Conservation (phyloP, 2,797 vertebrate genomes). For the Acanthurus leucopareius region DNA sequence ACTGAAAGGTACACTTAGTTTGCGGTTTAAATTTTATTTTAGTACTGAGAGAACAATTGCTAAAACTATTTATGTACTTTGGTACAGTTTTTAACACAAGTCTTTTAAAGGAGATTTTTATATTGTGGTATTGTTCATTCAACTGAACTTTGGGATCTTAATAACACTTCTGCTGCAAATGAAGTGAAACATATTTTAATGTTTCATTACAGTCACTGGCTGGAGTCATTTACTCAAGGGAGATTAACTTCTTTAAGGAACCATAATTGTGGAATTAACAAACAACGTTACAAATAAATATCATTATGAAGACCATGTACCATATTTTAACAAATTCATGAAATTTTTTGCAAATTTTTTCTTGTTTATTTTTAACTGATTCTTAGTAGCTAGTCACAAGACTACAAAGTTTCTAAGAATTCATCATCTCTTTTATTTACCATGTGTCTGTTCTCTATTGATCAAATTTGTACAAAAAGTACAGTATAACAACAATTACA, state of each 20-base stretch:
- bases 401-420: background rate
- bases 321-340: background rate
- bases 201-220: too few species aligned
- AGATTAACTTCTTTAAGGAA: background rate
- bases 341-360: background rate
- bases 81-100: too few species aligned
- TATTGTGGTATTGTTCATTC: background rate
- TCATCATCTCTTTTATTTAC: background rate
- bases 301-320: background rate
- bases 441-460: background rate
- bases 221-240: background rate
- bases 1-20: background rate
- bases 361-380: background rate
- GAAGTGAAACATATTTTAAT: background rate
- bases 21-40: too few species aligned
- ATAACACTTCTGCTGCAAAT: background rate
- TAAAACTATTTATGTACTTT: too few species aligned
- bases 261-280: background rate
- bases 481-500: background rate
- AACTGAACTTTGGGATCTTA: too few species aligned
- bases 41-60: too few species aligned
- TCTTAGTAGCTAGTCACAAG: background rate
- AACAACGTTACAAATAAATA: background rate
- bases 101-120: too few species aligned
- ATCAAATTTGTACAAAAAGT: background rate